Evolutionary conservation across 1,140 invertebrate genomes (phyloP).

Genomic region (Antheraea mylitta): DNA sequence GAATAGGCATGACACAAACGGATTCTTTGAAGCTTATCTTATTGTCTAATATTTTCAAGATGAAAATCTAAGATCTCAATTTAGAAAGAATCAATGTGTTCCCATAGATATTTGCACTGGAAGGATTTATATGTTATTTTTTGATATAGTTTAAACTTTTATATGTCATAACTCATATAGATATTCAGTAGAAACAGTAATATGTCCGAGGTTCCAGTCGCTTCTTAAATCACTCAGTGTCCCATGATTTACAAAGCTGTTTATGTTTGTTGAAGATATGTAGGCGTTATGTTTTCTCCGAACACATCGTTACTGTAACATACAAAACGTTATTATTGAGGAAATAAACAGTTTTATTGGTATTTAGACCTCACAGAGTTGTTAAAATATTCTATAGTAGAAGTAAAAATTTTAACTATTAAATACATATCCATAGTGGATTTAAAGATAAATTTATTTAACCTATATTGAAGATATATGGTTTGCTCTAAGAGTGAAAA

Average conservation of each 20-base stretch:
- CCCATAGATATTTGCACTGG: too few relatives aligned
- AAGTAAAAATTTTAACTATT: not conserved
- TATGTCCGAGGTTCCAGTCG: not conserved
- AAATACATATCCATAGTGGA: not conserved
- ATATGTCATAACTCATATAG: not conserved
- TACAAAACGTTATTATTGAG: not conserved
- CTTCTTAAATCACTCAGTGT: not conserved
- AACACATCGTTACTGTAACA: not conserved
- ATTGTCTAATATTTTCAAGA: too few relatives aligned
- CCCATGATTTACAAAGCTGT: not conserved
- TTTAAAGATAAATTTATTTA: too few relatives aligned
- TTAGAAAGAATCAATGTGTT: too few relatives aligned
- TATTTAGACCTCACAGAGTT: not conserved
- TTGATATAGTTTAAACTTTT: too few relatives aligned
- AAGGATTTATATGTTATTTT: too few relatives aligned
- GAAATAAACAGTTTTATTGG: not conserved
- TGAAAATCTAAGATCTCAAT: too few relatives aligned
- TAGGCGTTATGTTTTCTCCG: not conserved
- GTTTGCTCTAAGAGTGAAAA: too few relatives aligned
- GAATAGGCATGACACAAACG: too few relatives aligned
- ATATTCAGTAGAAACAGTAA: not conserved
- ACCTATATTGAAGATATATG: too few relatives aligned
- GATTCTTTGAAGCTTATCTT: too few relatives aligned
- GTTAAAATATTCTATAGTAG: not conserved
- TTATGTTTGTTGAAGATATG: not conserved